A percentile compares a stretch with the other conserved stretches of the same genome.
These are phyloP conservation scores for Rutilus rutilus DNA, from an alignment of 2,113 vertebrate genomes.

Conservation along the genomic window DNA sequence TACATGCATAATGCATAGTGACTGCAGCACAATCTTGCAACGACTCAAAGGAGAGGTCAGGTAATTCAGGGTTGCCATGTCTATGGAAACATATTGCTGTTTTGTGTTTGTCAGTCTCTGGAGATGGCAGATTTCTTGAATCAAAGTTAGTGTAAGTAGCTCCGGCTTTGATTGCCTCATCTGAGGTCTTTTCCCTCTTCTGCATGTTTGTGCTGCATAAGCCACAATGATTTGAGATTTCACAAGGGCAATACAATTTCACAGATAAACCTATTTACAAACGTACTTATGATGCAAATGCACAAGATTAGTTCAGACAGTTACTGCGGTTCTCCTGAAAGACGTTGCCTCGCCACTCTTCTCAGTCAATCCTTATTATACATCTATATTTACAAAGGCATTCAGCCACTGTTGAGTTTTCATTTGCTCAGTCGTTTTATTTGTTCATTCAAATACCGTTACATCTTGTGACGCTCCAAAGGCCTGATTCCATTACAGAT, in stretches of 20 bases:
- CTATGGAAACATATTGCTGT: conserved; percentile 24
- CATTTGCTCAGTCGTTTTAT: conserved; percentile 30
- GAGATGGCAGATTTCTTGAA: conserved; percentile 25
- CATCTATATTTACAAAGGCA: conserved; percentile 30
- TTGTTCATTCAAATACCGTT: conserved; percentile 28
- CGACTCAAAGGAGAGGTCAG: conserved; percentile 37
- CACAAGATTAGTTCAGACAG: conserved; percentile 21
- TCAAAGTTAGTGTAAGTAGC: conserved; percentile 17
- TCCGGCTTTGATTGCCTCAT: conserved; percentile 12
- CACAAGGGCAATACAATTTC: conserved; percentile 32
- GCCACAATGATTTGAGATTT: neutral
- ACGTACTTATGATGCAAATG: conserved; percentile 34
- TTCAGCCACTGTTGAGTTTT: conserved; percentile 22
- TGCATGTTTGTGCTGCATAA: conserved; percentile 31
- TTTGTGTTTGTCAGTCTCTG: conserved; percentile 5
- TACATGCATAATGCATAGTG: conserved; percentile 54
- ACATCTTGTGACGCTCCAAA: neutral
- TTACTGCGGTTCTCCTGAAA: conserved; percentile 1
- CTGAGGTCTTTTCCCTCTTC: neutral
- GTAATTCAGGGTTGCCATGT: conserved; percentile 29
- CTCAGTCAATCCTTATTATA: conserved; percentile 21
- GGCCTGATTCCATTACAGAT: conserved; percentile 23
- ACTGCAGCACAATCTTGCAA: conserved; percentile 50
- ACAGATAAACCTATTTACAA: conserved; percentile 38
- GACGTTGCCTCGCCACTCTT: neutral